These are phyloP conservation scores for Tachina lurida DNA, from an alignment of 2,888 invertebrate genomes.

Conservation along the genomic window DNA sequence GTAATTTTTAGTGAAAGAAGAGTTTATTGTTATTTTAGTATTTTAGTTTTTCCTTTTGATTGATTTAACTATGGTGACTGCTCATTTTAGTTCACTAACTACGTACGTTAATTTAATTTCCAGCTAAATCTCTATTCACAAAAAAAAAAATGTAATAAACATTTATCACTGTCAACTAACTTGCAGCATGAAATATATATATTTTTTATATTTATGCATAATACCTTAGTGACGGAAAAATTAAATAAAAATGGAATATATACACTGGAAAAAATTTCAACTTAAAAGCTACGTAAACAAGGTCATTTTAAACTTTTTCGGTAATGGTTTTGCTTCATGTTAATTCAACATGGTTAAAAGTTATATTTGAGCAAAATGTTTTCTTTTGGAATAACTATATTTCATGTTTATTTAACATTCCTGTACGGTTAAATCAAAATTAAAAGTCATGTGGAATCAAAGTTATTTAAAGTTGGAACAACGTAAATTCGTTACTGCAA, in stretches of 20 bases:
- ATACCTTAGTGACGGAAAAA: not conserved
- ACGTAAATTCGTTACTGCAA: too few species aligned
- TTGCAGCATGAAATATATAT: not conserved
- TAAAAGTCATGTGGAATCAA: too few species aligned
- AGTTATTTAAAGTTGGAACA: too few species aligned
- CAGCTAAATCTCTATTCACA: slow-evolving; percentile 19
- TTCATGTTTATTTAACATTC: too few species aligned
- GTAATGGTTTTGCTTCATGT: too few species aligned
- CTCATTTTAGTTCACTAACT: slow-evolving; percentile 11
- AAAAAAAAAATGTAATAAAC: slow-evolving; percentile 47
- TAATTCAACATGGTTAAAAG: too few species aligned
- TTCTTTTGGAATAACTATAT: too few species aligned
- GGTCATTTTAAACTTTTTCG: too few species aligned
- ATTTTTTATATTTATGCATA: not conserved
- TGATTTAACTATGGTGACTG: slow-evolving; percentile 45
- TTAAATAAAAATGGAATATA: not conserved
- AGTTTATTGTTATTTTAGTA: slow-evolving; percentile 26
- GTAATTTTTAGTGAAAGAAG: not conserved
- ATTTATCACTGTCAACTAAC: slow-evolving; percentile 56
- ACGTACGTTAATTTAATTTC: slow-evolving; percentile 31
- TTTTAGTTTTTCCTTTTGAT: not conserved
- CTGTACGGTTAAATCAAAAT: too few species aligned
- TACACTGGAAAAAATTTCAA: too few species aligned
- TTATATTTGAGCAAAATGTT: too few species aligned
- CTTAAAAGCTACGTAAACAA: too few species aligned